These are phyloP conservation scores for Pygocentrus nattereri DNA, from an alignment of 2,797 vertebrate species.

Conservation along the genomic window DNA sequence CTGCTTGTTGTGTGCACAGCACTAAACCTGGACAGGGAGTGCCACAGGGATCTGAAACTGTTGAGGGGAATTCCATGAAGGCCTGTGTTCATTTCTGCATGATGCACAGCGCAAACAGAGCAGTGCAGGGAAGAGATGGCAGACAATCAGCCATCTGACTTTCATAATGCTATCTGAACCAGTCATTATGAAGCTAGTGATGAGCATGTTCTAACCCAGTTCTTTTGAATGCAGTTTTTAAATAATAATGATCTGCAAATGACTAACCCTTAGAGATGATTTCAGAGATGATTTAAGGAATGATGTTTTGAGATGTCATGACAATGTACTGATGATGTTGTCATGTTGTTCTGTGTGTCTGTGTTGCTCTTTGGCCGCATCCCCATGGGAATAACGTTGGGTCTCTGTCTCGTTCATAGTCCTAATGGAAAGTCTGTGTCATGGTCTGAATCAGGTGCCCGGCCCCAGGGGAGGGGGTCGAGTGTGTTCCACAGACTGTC, in stretches of 20 bases:
- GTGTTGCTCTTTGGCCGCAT: constrained; percentile 68
- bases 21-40: constrained; percentile 41
- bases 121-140: constrained; percentile 47
- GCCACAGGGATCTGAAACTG: constrained; percentile 52
- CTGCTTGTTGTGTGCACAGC: constrained; percentile 8
- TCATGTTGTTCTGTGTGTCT: constrained; percentile 68
- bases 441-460: constrained; percentile 99
- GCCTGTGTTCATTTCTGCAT: constrained; percentile 53
- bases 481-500: constrained; percentile 99
- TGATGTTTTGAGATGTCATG: constrained; percentile 37
- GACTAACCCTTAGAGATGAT: constrained; percentile 53
- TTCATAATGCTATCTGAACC: constrained; percentile 77
- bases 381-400: constrained; percentile 82
- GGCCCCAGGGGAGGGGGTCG: constrained; percentile 93
- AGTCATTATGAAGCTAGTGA: constrained; percentile 75
- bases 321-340: constrained; percentile 50
- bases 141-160: constrained; percentile 54
- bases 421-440: constrained; percentile 99
- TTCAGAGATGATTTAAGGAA: constrained; percentile 39
- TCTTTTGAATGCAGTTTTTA: constrained; percentile 57
- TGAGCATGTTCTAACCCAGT: constrained; percentile 57
- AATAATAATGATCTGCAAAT: constrained; percentile 42
- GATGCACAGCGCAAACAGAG: constrained; percentile 31
- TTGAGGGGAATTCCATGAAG: constrained; percentile 48
- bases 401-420: constrained; percentile 99